These are phyloP conservation scores for Morpho deidamia DNA, from an alignment of 2,888 invertebrate species.

Conservation along the genomic window DNA sequence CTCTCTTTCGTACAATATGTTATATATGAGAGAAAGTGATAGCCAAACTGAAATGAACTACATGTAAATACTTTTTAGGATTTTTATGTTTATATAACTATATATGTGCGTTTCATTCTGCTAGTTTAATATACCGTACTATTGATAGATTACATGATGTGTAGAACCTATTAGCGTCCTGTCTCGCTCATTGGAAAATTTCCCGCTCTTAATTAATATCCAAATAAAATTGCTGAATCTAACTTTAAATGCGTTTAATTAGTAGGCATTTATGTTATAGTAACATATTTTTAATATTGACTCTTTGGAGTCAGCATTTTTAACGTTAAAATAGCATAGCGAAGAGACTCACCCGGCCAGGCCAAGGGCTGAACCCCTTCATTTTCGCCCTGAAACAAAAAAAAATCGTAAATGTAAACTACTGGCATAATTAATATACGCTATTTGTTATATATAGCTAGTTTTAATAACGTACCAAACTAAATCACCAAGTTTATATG, in stretches of 20 bases:
- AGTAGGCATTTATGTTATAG: not conserved
- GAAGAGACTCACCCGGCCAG: constrained; percentile 92
- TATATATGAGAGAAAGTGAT: constrained; percentile 1
- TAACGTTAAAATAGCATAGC: constrained; percentile 33
- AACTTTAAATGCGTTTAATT: not conserved
- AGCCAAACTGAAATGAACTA: not conserved
- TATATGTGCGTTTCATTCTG: not conserved
- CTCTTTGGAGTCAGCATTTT: constrained; percentile 11
- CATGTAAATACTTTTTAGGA: not conserved
- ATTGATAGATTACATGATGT: not conserved
- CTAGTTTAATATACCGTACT: constrained; percentile 12
- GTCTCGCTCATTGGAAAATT: constrained; percentile 9
- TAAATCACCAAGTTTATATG: constrained; percentile 74
- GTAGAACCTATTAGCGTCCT: constrained; percentile 1
- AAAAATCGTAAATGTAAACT: constrained; percentile 9
- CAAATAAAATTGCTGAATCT: not conserved
- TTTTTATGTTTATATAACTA: constrained; percentile 3
- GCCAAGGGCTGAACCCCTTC: constrained; percentile 98
- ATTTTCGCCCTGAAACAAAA: constrained; percentile 94
- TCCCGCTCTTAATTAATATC: constrained; percentile 20
- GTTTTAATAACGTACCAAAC: constrained; percentile 65
- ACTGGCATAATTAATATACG: too few species aligned
- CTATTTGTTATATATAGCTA: constrained; percentile 8
- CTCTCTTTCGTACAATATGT: constrained; percentile 11
- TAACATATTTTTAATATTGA: not conserved